phyloP scores from a whole-genome alignment of 2,888 invertebrate genomes.

The Agrochola lota region DNA sequence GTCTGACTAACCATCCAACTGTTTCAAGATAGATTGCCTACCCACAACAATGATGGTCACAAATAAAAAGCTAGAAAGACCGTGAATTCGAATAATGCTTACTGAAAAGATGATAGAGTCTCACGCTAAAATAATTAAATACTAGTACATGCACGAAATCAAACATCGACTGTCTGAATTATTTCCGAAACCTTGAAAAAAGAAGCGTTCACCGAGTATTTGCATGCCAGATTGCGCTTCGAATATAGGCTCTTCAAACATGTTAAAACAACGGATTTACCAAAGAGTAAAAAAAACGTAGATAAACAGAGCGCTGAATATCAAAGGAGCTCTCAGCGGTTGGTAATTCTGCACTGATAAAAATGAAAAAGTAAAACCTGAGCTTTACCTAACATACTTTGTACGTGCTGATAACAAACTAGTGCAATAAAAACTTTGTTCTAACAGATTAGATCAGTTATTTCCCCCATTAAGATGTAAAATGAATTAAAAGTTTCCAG shows the following conservation, averaged over 20 bases:
- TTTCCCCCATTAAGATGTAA: conserved; percentile 25
- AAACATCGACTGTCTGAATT: neutral
- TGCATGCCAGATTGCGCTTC: neutral
- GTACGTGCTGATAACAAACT: conserved; percentile 36
- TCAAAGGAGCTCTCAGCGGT: conserved; percentile 7
- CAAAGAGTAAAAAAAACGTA: neutral
- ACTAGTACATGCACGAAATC: neutral
- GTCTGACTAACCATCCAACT: too few relatives aligned
- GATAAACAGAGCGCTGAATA: neutral
- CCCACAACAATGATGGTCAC: too few relatives aligned
- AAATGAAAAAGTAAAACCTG: conserved; percentile 12
- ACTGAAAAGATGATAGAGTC: too few relatives aligned
- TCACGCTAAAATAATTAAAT: too few relatives aligned
- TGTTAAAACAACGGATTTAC: conserved; percentile 13
- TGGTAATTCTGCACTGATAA: conserved; percentile 15
- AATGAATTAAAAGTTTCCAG: conserved; percentile 48
- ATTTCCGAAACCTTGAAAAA: neutral
- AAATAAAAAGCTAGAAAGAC: too few relatives aligned
- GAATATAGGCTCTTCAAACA: neutral
- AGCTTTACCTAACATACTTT: conserved; percentile 19
- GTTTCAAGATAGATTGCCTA: too few relatives aligned
- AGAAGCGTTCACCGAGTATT: neutral
- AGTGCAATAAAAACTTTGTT: conserved; percentile 47
- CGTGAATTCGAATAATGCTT: too few relatives aligned
- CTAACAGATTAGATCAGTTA: conserved; percentile 20